Conservation (phyloP, 2,113 vertebrate genomes). For the Leucosticte australis region DNA sequence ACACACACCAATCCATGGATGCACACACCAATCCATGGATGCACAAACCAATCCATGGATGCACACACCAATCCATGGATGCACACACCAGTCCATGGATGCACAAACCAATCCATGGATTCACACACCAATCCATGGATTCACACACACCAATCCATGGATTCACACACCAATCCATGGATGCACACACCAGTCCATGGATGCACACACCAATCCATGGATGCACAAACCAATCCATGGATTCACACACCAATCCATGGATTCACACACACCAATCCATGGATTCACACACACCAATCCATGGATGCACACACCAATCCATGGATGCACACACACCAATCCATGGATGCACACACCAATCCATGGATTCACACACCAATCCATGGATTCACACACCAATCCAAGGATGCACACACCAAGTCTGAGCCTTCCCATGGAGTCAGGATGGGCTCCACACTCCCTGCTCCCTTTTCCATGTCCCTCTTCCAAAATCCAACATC, state of each 20-base stretch:
- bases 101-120: not conserved
- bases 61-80: too few species aligned
- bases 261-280: not conserved
- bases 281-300: fast-evolving
- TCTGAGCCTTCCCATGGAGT: not conserved
- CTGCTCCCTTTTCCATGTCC: not conserved
- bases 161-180: not conserved
- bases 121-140: not conserved
- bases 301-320: fast-evolving
- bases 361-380: not conserved
- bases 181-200: fast-evolving
- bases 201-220: too few species aligned
- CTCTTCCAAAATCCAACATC: not conserved
- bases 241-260: not conserved
- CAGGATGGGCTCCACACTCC: not conserved
- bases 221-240: not conserved
- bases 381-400: not conserved
- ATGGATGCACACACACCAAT: too few species aligned
- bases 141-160: too few species aligned
- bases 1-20: not conserved
- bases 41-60: too few species aligned
- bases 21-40: not conserved
- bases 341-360: not conserved
- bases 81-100: too few species aligned
- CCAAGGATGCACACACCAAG: too few species aligned